Base-by-base conservation (phyloP, 2,888 invertebrate species). In the Heliconius cydno region DNA sequence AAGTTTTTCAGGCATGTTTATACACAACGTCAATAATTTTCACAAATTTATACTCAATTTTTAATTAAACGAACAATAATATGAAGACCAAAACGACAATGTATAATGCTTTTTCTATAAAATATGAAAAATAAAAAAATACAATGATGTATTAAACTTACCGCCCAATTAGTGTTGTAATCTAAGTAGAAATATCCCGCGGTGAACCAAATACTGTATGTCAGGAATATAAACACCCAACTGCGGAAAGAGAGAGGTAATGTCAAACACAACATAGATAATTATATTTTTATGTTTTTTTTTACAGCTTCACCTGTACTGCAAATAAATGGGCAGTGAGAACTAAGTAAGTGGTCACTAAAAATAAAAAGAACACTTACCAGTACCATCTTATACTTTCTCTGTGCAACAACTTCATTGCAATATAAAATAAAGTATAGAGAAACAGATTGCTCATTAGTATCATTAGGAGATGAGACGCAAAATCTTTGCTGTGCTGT, bases 391-490 rank as follows among this genome's bases (percentile, higher is more conserved):
- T 94, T 25, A 98, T 96, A 73, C 95, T 94, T 88, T 98, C 98
- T 65, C 96, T 90, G 83, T 97, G 96, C 6, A 97, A 91, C 34
- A 97, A 86, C 96, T 98, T 98, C 98, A 98, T 98, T 15, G 97
- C 94, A 79, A 98, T 97, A 90, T 98, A 98, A 92, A 98, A 98
- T 63, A 96, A 91, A 5, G 97, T 97, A 90, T 98, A 98, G 13
- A 98, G 94, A 85, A 98, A 95, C 75, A 98, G 95, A 88, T 98
- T 98, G 57, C 96, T 96, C 96, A 98, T 97, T 86, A 98, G 96
- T 71, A 98, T 96, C 5, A 96, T 95, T 3, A 98, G 94, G 1
- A 98, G 94, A 87, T 97, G 98, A 0, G 97, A 97, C 0, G 98
- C 98, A 92, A 98, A 98, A 91, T 98, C 98, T 66, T 96, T 95